Percentiles rank a stretch among this genome's conserved stretches.
Conservation (phyloP, 2,797 vertebrate genomes). For the Ceyx erithaca region DNA sequence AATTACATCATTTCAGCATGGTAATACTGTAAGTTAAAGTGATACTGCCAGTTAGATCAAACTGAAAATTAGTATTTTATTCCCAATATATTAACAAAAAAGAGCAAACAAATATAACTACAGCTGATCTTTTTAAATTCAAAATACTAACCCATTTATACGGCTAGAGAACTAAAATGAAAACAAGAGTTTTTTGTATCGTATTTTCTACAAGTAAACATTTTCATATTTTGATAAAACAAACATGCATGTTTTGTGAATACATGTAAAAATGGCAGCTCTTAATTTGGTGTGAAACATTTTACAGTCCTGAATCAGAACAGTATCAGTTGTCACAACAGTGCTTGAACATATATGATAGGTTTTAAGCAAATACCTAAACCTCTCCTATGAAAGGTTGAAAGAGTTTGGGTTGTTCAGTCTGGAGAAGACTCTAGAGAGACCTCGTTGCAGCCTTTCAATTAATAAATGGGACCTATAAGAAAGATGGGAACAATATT, state of each 20-base stretch:
- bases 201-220: neutral
- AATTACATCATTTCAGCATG: neutral
- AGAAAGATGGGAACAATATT: neutral
- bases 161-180: neutral
- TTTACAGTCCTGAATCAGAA: neutral
- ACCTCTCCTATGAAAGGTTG: neutral
- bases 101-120: neutral
- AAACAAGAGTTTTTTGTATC: neutral
- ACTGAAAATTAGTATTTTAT: neutral
- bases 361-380: neutral
- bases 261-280: neutral
- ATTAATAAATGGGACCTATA: neutral
- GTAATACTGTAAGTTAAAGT: slow-evolving; percentile 14
- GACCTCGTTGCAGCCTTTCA: neutral
- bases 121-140: neutral
- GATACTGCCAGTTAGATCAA: neutral
- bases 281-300: neutral
- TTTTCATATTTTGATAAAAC: neutral
- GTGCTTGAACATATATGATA: neutral
- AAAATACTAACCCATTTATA: neutral
- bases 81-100: neutral
- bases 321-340: neutral
- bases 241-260: neutral
- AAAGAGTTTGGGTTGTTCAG: neutral
- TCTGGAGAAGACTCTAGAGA: neutral